These are phyloP conservation scores for Chaetophractus vellerosus DNA, from an alignment of 2,797 vertebrate species.

Conservation along the genomic window DNA sequence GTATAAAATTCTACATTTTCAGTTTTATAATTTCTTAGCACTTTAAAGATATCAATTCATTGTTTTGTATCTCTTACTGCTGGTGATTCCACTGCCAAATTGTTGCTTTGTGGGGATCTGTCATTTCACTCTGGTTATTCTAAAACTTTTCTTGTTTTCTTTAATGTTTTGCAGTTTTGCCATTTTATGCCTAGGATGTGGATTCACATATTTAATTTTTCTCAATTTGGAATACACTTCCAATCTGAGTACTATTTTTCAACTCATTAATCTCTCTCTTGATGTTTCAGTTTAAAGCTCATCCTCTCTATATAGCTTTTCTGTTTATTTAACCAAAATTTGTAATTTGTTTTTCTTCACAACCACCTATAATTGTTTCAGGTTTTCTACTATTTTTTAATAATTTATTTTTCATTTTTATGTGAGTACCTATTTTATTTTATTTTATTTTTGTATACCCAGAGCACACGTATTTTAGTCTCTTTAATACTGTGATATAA, in stretches of 20 bases:
- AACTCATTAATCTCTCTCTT: neutral
- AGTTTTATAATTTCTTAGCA: slow-evolving; percentile 1
- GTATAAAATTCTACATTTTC: neutral
- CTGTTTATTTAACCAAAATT: neutral
- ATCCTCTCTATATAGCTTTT: neutral
- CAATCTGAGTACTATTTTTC: neutral
- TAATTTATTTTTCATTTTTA: neutral
- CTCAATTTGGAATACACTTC: neutral
- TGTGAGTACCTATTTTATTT: neutral
- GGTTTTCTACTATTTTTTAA: neutral
- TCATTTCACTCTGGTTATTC: neutral
- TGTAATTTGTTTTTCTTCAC: neutral
- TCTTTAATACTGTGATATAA: neutral
- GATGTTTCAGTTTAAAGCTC: neutral
- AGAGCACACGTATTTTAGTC: neutral
- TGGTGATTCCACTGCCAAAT: too few relatives aligned
- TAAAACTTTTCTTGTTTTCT: neutral
- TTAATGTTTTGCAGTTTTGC: neutral
- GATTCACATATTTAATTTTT: neutral
- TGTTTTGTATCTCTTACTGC: neutral
- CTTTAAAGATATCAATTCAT: neutral
- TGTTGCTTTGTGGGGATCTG: fast-evolving
- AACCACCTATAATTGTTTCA: neutral
- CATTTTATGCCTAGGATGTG: neutral
- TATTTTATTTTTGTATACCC: neutral